These are phyloP conservation scores for Onychostruthus taczanowskii DNA, from an alignment of 2,113 vertebrate species.

Conservation along the genomic window DNA sequence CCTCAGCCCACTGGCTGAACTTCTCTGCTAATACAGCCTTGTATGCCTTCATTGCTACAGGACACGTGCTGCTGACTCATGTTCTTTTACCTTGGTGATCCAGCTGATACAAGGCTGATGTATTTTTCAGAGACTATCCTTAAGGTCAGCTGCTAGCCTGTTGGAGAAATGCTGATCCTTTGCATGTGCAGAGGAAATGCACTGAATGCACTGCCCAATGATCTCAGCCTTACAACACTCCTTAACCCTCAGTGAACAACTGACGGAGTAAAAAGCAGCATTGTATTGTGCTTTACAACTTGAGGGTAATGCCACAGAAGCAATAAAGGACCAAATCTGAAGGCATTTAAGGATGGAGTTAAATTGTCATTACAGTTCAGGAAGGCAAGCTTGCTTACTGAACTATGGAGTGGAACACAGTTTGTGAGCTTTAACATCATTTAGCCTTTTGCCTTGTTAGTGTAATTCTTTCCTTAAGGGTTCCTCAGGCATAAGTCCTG, in stretches of 20 bases:
- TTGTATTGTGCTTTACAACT: background rate
- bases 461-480: background rate
- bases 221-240: background rate
- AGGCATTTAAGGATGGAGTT: background rate
- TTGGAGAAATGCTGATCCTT: slow-evolving; percentile 20
- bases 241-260: background rate
- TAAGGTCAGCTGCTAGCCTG: slow-evolving; percentile 25
- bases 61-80: background rate
- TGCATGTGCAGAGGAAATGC: background rate
- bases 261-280: background rate
- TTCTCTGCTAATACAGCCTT: background rate
- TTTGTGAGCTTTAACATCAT: background rate
- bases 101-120: slow-evolving; percentile 22
- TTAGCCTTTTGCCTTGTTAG: background rate
- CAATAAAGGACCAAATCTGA: background rate
- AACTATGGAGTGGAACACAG: background rate
- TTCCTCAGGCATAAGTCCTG: background rate
- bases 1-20: background rate
- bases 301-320: background rate
- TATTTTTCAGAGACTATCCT: background rate
- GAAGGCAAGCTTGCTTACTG: background rate
- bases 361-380: background rate
- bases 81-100: slow-evolving; percentile 33
- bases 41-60: rapidly evolving
- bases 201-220: background rate